A percentile compares a stretch with the other conserved stretches of the same genome.
These are phyloP conservation scores for Brassicogethes aeneus DNA, from an alignment of 2,888 invertebrate genomes.

Conservation along the genomic window DNA sequence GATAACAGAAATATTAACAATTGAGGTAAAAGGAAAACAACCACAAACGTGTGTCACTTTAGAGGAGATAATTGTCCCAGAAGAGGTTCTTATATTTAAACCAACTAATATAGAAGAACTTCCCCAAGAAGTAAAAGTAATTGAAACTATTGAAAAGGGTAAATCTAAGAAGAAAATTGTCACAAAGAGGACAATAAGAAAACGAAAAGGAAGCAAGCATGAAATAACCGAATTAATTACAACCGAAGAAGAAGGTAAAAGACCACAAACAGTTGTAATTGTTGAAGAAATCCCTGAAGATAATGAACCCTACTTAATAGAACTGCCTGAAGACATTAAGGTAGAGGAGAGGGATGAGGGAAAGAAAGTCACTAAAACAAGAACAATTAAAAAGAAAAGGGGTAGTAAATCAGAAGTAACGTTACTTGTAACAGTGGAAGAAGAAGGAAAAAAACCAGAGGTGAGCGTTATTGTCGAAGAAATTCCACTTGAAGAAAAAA, in stretches of 20 bases:
- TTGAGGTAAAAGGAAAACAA: constrained; percentile 28
- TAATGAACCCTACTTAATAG: constrained; percentile 25
- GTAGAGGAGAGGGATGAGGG: constrained; percentile 25
- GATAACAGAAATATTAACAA: constrained; percentile 21
- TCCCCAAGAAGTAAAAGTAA: constrained; percentile 23
- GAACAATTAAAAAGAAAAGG: constrained; percentile 2
- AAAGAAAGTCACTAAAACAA: neutral
- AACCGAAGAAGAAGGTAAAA: constrained; percentile 18
- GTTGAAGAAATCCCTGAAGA: constrained; percentile 25
- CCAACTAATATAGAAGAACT: constrained; percentile 12
- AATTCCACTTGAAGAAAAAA: constrained; percentile 10
- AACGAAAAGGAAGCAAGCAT: constrained; percentile 34
- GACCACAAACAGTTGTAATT: constrained; percentile 33
- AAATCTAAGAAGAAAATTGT: constrained; percentile 24
- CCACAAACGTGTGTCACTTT: constrained; percentile 33
- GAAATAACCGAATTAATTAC: constrained; percentile 33
- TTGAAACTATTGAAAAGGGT: constrained; percentile 31
- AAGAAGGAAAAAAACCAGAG: constrained; percentile 13
- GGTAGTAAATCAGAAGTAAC: constrained; percentile 11
- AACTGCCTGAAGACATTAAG: constrained; percentile 38
- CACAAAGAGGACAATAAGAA: constrained; percentile 40
- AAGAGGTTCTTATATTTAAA: constrained; percentile 14
- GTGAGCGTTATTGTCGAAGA: constrained; percentile 3
- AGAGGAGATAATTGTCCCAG: constrained; percentile 24
- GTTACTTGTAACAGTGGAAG: constrained; percentile 4